phyloP scores from a whole-genome alignment of 2,113 vertebrate species.

The Bubo blakistoni region DNA sequence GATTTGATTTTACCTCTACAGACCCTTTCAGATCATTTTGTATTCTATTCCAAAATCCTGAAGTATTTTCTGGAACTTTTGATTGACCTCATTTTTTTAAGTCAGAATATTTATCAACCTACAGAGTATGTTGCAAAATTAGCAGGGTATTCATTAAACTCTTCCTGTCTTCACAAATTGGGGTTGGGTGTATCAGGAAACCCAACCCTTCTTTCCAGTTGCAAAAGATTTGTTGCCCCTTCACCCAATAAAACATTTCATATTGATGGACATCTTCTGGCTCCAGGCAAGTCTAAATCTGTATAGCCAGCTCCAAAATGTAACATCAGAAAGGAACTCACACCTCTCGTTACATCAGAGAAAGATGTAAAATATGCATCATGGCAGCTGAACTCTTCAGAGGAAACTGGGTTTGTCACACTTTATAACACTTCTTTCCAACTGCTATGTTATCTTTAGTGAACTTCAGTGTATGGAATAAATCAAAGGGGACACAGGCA shows the following conservation, averaged over 20 bases:
- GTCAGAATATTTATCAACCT: not conserved
- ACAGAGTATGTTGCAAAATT: not conserved
- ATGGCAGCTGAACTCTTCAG: slow-evolving; percentile 46
- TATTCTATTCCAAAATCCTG: not conserved
- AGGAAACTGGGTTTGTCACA: slow-evolving; percentile 41
- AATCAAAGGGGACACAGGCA: slow-evolving; percentile 15
- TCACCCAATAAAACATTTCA: not conserved
- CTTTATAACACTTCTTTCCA: not conserved
- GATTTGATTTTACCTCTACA: not conserved
- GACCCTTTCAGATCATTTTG: not conserved
- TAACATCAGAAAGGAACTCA: slow-evolving; percentile 19
- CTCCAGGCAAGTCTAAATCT: slow-evolving; percentile 8
- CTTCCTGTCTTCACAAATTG: not conserved
- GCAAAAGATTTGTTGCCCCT: not conserved
- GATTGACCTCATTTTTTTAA: not conserved
- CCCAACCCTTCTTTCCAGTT: not conserved
- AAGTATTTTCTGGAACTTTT: not conserved
- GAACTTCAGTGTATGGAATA: not conserved
- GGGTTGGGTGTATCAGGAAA: not conserved
- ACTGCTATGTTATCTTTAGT: not conserved
- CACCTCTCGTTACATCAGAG: slow-evolving; percentile 33
- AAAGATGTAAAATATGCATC: slow-evolving; percentile 21
- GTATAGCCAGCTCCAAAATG: not conserved
- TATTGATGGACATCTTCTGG: not conserved
- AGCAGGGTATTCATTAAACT: not conserved